Evolutionary conservation across 1,140 invertebrate genomes (phyloP).

Genomic region (Neodiprion fabricii): DNA sequence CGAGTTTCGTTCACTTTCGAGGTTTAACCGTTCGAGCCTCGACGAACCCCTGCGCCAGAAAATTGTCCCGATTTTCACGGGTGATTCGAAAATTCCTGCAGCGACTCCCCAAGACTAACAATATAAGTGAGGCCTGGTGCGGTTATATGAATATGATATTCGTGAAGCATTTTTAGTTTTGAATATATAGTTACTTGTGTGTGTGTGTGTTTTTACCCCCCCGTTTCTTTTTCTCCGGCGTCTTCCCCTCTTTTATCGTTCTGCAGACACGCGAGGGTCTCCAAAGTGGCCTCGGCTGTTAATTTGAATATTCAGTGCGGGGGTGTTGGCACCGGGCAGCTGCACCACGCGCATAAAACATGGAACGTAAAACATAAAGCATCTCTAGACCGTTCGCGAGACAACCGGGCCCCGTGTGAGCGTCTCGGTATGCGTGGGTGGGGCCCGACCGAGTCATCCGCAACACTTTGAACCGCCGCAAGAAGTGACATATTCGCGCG

Average conservation of each 20-base stretch:
- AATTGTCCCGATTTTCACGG: background rate
- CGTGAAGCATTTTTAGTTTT: background rate
- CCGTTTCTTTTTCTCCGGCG: background rate
- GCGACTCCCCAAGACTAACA: background rate
- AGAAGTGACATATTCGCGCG: constrained; percentile 7
- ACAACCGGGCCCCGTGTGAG: constrained; percentile 22
- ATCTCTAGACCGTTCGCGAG: constrained; percentile 39
- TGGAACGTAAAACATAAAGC: constrained; percentile 50
- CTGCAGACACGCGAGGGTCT: constrained; percentile 24
- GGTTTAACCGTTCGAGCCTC: constrained; percentile 47
- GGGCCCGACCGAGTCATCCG: background rate
- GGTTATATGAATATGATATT: background rate
- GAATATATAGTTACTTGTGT: background rate
- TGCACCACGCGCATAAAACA: constrained; percentile 42
- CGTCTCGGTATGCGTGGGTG: background rate
- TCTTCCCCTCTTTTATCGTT: constrained; percentile 17
- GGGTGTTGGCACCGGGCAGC: constrained; percentile 54
- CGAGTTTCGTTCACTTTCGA: constrained; percentile 13
- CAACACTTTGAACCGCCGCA: background rate
- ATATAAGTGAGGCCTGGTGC: too few relatives aligned
- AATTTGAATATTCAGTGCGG: constrained; percentile 59
- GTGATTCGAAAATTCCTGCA: constrained; percentile 7
- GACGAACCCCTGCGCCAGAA: background rate
- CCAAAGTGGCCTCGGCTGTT: constrained; percentile 37
- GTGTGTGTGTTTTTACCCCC: background rate